Evolutionary conservation across 2,888 invertebrate species (phyloP).

Genomic region (Trichopria drosophilae): DNA sequence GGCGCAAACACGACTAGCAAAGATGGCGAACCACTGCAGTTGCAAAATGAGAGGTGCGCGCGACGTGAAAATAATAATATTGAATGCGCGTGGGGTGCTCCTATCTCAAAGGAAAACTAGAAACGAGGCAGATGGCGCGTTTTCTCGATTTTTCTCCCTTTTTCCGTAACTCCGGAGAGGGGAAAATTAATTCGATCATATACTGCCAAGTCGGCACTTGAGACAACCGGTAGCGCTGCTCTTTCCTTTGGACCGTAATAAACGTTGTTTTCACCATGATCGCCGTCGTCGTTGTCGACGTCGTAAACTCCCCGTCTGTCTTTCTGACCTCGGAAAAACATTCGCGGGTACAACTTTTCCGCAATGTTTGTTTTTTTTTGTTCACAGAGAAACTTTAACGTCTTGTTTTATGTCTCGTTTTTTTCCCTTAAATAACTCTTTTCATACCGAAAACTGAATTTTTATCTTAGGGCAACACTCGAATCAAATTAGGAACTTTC

Average conservation of each 20-base stretch:
- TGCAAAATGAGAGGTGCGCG: constrained; percentile 18
- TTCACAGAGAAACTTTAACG: too few relatives aligned
- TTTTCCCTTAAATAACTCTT: too few relatives aligned
- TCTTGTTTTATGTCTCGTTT: too few relatives aligned
- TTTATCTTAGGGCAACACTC: too few relatives aligned
- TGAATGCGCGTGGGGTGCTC: constrained; percentile 13
- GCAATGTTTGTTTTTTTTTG: too few relatives aligned
- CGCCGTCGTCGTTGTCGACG: too few relatives aligned
- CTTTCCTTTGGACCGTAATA: constrained; percentile 17
- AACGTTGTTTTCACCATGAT: constrained; percentile 32
- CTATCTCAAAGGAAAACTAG: constrained; percentile 8
- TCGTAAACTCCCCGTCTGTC: constrained; percentile 28
- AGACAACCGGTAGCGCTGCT: not conserved
- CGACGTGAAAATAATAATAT: constrained; percentile 29
- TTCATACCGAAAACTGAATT: too few relatives aligned
- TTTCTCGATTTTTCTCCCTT: not conserved
- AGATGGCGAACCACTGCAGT: too few relatives aligned
- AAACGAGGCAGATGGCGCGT: not conserved
- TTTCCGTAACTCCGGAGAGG: not conserved
- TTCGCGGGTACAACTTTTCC: constrained; percentile 5
- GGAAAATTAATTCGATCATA: constrained; percentile 28
- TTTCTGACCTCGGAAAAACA: constrained; percentile 18
- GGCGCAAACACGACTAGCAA: constrained; percentile 25
- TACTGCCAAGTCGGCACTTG: not conserved
- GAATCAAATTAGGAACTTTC: too few relatives aligned